Percentiles rank a stretch among this genome's conserved stretches.
phyloP scores from a whole-genome alignment of 2,113 vertebrate species.

The Cardinalis cardinalis region DNA sequence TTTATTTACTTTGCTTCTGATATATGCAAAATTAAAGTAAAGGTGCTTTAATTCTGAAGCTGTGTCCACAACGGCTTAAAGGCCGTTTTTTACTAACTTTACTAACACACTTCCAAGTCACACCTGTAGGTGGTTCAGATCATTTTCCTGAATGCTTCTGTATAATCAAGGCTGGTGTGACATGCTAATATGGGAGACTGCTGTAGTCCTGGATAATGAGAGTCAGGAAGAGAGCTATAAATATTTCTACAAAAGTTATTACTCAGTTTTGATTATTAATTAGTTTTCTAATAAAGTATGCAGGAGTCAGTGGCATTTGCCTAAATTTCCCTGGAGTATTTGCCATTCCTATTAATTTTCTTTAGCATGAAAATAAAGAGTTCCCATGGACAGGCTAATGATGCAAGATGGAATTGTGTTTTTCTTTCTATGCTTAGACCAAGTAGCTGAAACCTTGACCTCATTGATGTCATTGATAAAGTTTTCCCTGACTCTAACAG shows the following conservation, averaged over 20 bases:
- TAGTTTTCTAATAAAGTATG: not conserved
- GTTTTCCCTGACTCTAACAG: not conserved
- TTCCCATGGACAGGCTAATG: not conserved
- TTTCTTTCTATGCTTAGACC: not conserved
- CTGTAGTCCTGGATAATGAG: constrained; percentile 3
- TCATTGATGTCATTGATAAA: not conserved
- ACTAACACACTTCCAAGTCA: not conserved
- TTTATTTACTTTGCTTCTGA: not conserved
- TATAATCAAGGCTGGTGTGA: not conserved
- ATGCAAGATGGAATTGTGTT: not conserved
- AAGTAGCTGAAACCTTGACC: not conserved
- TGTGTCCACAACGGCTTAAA: not conserved
- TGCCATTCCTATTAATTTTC: not conserved
- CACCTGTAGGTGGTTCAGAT: not conserved
- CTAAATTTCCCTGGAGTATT: not conserved
- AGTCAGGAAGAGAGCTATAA: not conserved
- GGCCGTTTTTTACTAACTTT: too few species aligned
- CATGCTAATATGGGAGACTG: not conserved
- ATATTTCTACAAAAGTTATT: not conserved
- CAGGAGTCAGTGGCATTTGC: not conserved
- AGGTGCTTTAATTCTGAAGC: not conserved
- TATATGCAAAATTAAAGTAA: not conserved
- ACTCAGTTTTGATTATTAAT: not conserved
- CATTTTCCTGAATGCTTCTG: not conserved
- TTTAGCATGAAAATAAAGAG: not conserved